Evolutionary conservation across 2,888 invertebrate genomes (phyloP).

Genomic region (Andrena praecox): DNA sequence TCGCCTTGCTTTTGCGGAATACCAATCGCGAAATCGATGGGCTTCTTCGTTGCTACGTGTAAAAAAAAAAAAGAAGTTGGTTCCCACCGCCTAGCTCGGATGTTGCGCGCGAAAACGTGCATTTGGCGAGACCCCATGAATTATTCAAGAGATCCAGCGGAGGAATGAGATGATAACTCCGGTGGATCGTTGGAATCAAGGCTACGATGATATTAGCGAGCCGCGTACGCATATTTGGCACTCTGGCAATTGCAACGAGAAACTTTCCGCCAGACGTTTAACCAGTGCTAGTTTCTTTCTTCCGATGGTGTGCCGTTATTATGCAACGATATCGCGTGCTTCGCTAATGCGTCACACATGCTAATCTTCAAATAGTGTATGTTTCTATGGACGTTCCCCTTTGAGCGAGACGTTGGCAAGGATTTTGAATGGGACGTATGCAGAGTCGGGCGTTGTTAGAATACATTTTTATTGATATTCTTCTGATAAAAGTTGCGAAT

Average conservation of each 20-base stretch:
- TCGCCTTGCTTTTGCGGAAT: too few relatives aligned
- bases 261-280: slow-evolving; percentile 42
- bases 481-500: too few relatives aligned
- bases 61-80: slow-evolving; percentile 4
- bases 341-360: neutral
- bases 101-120: slow-evolving; percentile 15
- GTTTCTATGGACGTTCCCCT: too few relatives aligned
- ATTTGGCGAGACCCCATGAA: slow-evolving; percentile 50
- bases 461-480: too few relatives aligned
- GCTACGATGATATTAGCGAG: slow-evolving; percentile 50
- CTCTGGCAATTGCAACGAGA: slow-evolving; percentile 48
- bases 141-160: slow-evolving; percentile 57
- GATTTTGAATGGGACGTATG: too few relatives aligned
- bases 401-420: too few relatives aligned
- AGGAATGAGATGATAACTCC: slow-evolving; percentile 62
- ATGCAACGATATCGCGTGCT: slow-evolving; percentile 3
- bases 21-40: too few relatives aligned
- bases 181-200: slow-evolving; percentile 65
- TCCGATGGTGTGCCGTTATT: slow-evolving; percentile 20
- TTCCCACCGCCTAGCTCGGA: slow-evolving; percentile 20
- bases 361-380: too few relatives aligned
- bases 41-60: slow-evolving; percentile 4
- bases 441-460: too few relatives aligned
- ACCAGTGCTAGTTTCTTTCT: slow-evolving; percentile 19
- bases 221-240: slow-evolving; percentile 56